phyloP scores from a whole-genome alignment of 37 sponge, comb jelly and placozoan species.

The Mnemiopsis leidyi region DNA sequence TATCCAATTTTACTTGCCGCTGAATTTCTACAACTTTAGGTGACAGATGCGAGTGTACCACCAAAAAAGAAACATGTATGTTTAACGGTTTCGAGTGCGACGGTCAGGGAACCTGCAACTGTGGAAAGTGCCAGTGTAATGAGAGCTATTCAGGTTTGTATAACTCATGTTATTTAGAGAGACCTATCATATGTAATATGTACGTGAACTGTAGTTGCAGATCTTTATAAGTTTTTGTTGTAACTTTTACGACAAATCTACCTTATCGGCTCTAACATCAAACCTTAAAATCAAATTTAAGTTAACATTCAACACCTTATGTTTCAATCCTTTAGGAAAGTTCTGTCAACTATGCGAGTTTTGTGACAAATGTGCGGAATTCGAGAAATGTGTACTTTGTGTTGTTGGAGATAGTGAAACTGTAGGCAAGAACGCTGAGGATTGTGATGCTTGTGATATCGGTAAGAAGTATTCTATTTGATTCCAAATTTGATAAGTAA shows the following conservation, averaged over 20 bases:
- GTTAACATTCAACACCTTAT: too few relatives aligned
- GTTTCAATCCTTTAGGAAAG: slow-evolving; percentile 36
- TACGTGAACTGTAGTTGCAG: too few relatives aligned
- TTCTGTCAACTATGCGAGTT: slow-evolving; percentile 48
- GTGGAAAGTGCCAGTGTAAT: slow-evolving; percentile 40
- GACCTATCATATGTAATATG: too few relatives aligned
- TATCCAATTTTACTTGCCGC: too few relatives aligned
- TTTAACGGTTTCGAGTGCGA: slow-evolving; percentile 22
- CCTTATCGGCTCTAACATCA: too few relatives aligned
- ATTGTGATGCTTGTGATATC: slow-evolving; percentile 36
- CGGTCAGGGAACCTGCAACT: slow-evolving; percentile 31
- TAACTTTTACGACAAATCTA: too few relatives aligned
- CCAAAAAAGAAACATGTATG: background rate
- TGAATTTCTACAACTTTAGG: background rate
- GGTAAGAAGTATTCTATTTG: slow-evolving; percentile 7
- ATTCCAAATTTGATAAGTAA: too few relatives aligned
- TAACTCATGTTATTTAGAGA: too few relatives aligned
- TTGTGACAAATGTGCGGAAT: slow-evolving; percentile 51
- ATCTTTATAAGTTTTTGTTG: too few relatives aligned
- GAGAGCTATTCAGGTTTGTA: background rate
- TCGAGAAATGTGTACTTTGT: slow-evolving; percentile 9
- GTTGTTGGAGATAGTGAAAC: background rate
- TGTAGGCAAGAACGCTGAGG: slow-evolving; percentile 18
- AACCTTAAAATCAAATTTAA: too few relatives aligned
- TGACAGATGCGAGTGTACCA: slow-evolving; percentile 5